Conservation (phyloP, 2,888 invertebrate species). For the Sesia apiformis region DNA sequence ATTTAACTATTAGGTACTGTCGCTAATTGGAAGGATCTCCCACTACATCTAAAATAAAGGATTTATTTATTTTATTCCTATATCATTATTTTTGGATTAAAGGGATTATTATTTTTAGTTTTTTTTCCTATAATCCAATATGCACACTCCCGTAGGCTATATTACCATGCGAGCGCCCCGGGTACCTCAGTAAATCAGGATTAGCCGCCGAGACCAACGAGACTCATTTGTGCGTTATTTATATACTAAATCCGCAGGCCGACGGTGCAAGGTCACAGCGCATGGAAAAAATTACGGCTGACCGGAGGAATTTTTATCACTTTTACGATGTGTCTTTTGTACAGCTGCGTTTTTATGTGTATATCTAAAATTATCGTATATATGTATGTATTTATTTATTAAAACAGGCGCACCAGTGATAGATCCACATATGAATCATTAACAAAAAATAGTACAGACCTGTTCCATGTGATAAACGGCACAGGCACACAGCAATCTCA, state of each 20-base stretch:
- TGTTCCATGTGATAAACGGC: neutral
- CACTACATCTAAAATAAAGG: too few relatives aligned
- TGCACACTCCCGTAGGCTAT: constrained; percentile 20
- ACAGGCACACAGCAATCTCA: neutral
- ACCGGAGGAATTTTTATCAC: constrained; percentile 25
- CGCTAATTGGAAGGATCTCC: too few relatives aligned
- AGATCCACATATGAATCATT: too few relatives aligned
- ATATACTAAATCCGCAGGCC: constrained; percentile 47
- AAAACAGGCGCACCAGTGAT: neutral
- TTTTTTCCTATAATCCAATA: constrained; percentile 9
- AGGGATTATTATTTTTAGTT: too few relatives aligned
- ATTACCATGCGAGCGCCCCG: constrained; percentile 22
- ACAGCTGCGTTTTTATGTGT: constrained; percentile 1
- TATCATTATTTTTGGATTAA: too few relatives aligned
- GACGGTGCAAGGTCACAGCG: constrained; percentile 23
- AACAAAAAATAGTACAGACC: too few relatives aligned
- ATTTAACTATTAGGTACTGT: too few relatives aligned
- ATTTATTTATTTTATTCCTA: too few relatives aligned
- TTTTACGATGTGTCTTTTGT: constrained; percentile 21
- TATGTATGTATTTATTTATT: neutral
- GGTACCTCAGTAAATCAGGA: constrained; percentile 63
- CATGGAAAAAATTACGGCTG: constrained; percentile 20
- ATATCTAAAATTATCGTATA: neutral
- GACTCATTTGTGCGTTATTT: constrained; percentile 65
- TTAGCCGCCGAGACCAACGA: constrained; percentile 46